phyloP scores from a whole-genome alignment of 2,888 invertebrate genomes.

The Malthinus seriepunctatus region DNA sequence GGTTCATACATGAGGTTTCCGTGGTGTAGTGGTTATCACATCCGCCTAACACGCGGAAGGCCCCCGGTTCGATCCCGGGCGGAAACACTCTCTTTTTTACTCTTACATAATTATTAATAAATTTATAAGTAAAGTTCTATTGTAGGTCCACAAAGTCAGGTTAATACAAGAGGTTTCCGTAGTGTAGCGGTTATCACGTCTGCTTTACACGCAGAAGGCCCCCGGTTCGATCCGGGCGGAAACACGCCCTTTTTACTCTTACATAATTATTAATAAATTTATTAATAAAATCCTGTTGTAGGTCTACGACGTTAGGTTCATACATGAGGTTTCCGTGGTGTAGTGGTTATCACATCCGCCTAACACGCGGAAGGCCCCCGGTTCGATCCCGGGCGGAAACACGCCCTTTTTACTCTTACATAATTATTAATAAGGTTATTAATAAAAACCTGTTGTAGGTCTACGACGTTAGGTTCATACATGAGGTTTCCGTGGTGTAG shows the following conservation, averaged over 20 bases:
- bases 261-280: no score
- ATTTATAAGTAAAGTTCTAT: no score
- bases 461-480: no score
- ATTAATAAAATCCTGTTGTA: no score
- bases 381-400: slow-evolving; percentile 89
- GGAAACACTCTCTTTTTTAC: slow-evolving; percentile 62
- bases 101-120: no score
- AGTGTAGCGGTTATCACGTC: slow-evolving; percentile 56
- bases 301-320: no score
- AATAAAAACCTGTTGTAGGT: no score
- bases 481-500: slow-evolving; percentile 80
- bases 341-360: slow-evolving; percentile 91
- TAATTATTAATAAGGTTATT: no score
- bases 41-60: slow-evolving; percentile 91
- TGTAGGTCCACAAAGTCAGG: no score
- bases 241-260: slow-evolving; percentile 16
- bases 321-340: slow-evolving; percentile 72
- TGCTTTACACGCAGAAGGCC: slow-evolving; percentile 57
- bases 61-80: slow-evolving; percentile 89
- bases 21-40: slow-evolving; percentile 91
- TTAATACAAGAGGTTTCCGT: slow-evolving; percentile 40
- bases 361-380: slow-evolving; percentile 90
- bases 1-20: no score
- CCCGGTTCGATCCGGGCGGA: slow-evolving; percentile 57
- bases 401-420: slow-evolving; percentile 37